Base-by-base conservation (phyloP, 1,140 invertebrate genomes). In the Schlechtendalia chinensis region DNA sequence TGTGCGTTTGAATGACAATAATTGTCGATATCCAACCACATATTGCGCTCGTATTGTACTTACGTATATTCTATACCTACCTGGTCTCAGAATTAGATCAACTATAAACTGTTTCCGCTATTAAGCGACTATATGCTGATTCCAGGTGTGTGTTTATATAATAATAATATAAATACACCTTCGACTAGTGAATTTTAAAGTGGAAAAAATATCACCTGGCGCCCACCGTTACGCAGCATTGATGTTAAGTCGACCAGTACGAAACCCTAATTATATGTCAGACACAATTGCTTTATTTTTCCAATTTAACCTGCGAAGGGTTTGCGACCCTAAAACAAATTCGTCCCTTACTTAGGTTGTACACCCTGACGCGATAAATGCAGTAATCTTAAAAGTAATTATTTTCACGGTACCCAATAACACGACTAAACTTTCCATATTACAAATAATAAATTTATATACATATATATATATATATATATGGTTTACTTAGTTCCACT, bases 241-340 rank as follows among this genome's bases (percentile, higher is more conserved):
- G 75, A 61, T 79, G 75, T 79, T 63, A 45, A 79, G 75, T 61
- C 75, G 75, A 79, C 22, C 75, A 79, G 56, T 79, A 79, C 75
- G 75, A 79, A 47, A 61, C 75, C 75, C 58, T 79, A 79, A 79
- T 79, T 79, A 79, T 58, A 79, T 24, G 75, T 79, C 58, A 47
- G 75, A 79, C 75, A 79, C 75, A 79, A 79, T 79, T 50, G 75
- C 58, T 77, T 77, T 77, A 58, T 77, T 77, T 77, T 79, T 63
- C 75, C 56, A 79, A 63, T 79, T 63, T 63, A 47, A 39, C 32
- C 11, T 67, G 32, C 17, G 16, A 53, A 54, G 69, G 47, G 50
- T 72, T 72, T 72, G 24, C 47, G 10, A 6, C 69, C 50, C 24
- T 54, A 54, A 29, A 54, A 72, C 17, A 72, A 71, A 72, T 54